phyloP scores from a whole-genome alignment of 2,113 vertebrate species.

The Mus pahari region DNA sequence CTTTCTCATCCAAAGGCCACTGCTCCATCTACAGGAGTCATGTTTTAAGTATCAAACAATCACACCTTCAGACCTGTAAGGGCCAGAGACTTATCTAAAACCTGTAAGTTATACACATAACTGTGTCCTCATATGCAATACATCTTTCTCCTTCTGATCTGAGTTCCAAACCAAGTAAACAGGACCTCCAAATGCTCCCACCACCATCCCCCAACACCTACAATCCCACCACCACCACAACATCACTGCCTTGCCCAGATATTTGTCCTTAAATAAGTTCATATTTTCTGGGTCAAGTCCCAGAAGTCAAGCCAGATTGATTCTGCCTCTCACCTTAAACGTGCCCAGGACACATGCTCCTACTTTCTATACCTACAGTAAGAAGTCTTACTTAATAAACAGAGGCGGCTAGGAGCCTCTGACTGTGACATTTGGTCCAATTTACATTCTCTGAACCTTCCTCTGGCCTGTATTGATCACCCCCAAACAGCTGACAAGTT shows the following conservation, averaged over 20 bases:
- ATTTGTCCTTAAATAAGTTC: slow-evolving; percentile 8
- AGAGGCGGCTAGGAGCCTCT: background rate
- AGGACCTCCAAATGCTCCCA: background rate
- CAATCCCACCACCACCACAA: background rate
- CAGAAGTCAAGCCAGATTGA: background rate
- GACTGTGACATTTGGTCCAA: background rate
- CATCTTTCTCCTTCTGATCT: background rate
- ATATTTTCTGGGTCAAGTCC: slow-evolving; percentile 12
- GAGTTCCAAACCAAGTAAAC: background rate
- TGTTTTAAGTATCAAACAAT: background rate
- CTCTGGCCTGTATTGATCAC: background rate
- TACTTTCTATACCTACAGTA: slow-evolving; percentile 3
- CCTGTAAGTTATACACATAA: background rate
- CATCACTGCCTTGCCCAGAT: background rate
- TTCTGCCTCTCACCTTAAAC: background rate
- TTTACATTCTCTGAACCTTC: background rate
- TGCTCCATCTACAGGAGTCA: background rate
- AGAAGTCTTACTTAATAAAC: background rate
- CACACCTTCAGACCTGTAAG: slow-evolving; percentile 21
- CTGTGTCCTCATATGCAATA: background rate
- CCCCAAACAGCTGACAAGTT: background rate
- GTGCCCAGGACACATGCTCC: background rate
- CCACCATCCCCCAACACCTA: background rate
- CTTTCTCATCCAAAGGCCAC: slow-evolving; percentile 15
- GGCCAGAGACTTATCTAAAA: slow-evolving; percentile 10